A percentile compares a stretch with the other conserved stretches of the same genome.
These are phyloP conservation scores for Bombycilla garrulus DNA, from an alignment of 2,113 vertebrate genomes.

Conservation along the genomic window DNA sequence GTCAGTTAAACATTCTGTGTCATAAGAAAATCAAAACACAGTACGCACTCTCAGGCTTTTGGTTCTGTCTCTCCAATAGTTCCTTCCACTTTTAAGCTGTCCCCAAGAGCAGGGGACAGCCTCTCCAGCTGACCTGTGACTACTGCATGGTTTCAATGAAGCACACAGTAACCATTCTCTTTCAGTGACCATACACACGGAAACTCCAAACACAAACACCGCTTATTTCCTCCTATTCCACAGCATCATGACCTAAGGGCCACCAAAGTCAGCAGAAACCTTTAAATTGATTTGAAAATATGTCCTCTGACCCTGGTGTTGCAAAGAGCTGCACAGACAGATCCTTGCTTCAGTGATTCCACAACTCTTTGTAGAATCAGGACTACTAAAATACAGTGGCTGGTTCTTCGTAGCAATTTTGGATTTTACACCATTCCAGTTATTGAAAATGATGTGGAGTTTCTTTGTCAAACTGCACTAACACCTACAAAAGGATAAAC, in stretches of 20 bases:
- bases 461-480: neutral
- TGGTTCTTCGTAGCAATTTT: neutral
- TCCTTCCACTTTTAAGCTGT: neutral
- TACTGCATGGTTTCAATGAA: neutral
- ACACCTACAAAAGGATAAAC: neutral
- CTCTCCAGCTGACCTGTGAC: neutral
- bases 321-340: neutral
- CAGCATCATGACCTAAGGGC: neutral
- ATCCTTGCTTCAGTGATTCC: neutral
- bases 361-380: neutral
- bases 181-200: neutral
- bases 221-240: neutral
- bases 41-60: neutral
- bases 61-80: neutral
- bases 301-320: neutral
- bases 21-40: neutral
- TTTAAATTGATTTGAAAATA: neutral
- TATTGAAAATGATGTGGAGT: neutral
- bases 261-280: neutral
- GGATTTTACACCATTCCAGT: neutral
- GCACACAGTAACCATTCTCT: neutral
- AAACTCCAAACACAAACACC: neutral
- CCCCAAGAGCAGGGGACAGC: neutral
- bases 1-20: neutral
- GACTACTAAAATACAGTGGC: neutral